Percentiles rank a stretch among this genome's conserved stretches.
phyloP scores from a whole-genome alignment of 1,140 invertebrate genomes.

The Cherax quadricarinatus region DNA sequence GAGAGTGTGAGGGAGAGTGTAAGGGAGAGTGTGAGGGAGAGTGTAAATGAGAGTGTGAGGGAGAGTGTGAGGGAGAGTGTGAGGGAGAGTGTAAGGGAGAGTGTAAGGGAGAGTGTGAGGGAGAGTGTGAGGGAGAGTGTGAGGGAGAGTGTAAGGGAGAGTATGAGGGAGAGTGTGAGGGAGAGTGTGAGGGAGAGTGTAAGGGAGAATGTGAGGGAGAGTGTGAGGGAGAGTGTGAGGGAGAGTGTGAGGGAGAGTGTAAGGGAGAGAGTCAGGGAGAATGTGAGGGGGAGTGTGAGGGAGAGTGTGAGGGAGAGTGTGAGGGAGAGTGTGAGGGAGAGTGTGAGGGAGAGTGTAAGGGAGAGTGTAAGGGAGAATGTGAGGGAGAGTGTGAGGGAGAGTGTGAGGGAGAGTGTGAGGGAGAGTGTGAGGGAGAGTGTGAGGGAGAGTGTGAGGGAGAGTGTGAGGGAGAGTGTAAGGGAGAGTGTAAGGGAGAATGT shows the following conservation, averaged over 20 bases:
- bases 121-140: neutral
- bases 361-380: no score
- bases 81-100: neutral
- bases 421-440: no score
- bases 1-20: neutral
- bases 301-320: neutral
- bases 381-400: neutral
- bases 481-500: no score
- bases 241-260: neutral
- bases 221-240: no score
- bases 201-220: neutral
- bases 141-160: neutral
- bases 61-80: no score
- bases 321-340: neutral
- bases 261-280: neutral
- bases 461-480: neutral
- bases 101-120: neutral
- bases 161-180: no score
- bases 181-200: neutral
- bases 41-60: no score
- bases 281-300: no score
- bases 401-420: no score
- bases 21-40: neutral
- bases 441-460: neutral
- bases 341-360: no score